Evolutionary conservation across 2,113 vertebrate species (phyloP), one percentile per base, ranked within the genome.

Genomic region (Siniperca knerii): DNA sequence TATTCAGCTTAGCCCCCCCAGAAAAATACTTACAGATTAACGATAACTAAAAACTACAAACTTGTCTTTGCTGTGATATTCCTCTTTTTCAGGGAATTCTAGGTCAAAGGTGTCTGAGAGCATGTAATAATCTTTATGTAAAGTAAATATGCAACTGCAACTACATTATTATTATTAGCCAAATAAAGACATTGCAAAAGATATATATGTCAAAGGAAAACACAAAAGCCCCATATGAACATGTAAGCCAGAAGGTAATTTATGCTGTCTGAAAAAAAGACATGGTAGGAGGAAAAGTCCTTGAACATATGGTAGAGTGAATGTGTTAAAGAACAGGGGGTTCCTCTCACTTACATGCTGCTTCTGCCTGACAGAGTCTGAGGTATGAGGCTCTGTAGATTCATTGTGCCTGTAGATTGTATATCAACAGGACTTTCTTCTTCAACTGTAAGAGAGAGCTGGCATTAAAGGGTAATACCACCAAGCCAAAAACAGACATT

Each of bases 311-410:
- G 21, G 46, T 85, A 8, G 52, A 71, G 67, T 12, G 67, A 74
- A 89, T 16, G 42, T 92, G 85, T 76, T 79, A 52, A 89, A 86
- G 78, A 61, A 89, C 83, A 67, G 4, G 18, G 11, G 18, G 21
- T 18, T 73, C 61, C 61, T 91, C 71, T 81, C 88, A 93, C 81
- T 79, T 84, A 82, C 77, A 18, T 87, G 75, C 48, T 83, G 40
- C 18, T 21, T 69, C 44, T 70, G 75, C 65, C 55, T 67, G 42
- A 58, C 37, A 40, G 25, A 20, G 20, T 42, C 52, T 72, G 65
- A 79, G 10, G 37, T 50, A n/a, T 6, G n/a, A 48, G 54, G 52
- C 44, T 37, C 11, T 79, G n/a, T 12, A 40, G 6, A 54, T 23
- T 18, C 61, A 12, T 6, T 46, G 52, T 60, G 21, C 6, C 25